These are phyloP conservation scores for Coreius guichenoti DNA, from an alignment of 2,797 vertebrate species.

Conservation along the genomic window DNA sequence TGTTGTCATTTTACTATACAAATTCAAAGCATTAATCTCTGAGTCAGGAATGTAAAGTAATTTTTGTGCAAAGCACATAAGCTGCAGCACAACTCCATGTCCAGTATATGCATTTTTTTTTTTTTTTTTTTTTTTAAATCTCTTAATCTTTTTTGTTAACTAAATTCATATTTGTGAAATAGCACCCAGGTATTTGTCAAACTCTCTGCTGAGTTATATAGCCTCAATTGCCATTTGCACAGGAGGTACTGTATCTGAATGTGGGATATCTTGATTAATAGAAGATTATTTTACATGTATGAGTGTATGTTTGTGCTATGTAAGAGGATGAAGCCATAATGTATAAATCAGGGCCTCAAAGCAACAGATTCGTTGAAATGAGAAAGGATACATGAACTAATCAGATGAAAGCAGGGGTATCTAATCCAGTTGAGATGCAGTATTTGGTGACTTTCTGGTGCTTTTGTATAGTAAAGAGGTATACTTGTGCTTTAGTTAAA, in stretches of 20 bases:
- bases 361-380: background rate
- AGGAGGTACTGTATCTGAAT: background rate
- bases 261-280: background rate
- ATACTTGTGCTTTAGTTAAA: slow-evolving; percentile 51
- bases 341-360: background rate
- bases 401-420: slow-evolving; percentile 1
- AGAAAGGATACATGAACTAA: slow-evolving; percentile 3
- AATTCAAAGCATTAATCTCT: slow-evolving; percentile 15
- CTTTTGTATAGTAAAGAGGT: slow-evolving; percentile 18
- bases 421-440: background rate
- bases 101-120: background rate
- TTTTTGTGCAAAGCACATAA: slow-evolving; percentile 7
- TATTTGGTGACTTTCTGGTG: background rate
- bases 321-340: background rate
- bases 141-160: background rate
- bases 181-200: slow-evolving; percentile 34
- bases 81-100: background rate
- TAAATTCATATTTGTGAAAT: slow-evolving; percentile 5
- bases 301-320: background rate
- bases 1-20: background rate
- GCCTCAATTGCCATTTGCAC: slow-evolving; percentile 25
- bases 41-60: slow-evolving; percentile 37
- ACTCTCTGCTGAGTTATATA: slow-evolving; percentile 19
- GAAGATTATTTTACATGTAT: background rate
- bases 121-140: background rate